Evolutionary conservation across 1,140 invertebrate species (phyloP).

Genomic region (Aphelenchoides besseyi): DNA sequence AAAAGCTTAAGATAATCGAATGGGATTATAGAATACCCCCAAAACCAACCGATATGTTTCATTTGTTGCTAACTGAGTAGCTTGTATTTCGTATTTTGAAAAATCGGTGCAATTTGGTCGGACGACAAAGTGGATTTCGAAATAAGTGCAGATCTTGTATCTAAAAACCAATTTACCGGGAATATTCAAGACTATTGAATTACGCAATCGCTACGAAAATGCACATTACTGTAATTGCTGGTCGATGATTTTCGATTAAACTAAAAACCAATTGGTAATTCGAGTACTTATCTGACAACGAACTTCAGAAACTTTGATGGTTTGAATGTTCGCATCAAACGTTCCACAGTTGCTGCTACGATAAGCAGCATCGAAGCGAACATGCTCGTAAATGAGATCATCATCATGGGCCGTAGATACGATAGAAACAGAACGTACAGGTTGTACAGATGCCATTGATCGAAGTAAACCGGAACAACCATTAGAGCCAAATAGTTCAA

Average conservation of each 20-base stretch:
- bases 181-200: too few species aligned
- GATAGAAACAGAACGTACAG: slow-evolving; percentile 55
- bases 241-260: slow-evolving; percentile 52
- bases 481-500: slow-evolving; percentile 59
- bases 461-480: slow-evolving; percentile 61
- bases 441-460: slow-evolving; percentile 46
- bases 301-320: slow-evolving; percentile 47
- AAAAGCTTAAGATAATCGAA: slow-evolving; percentile 43
- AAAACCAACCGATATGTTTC: slow-evolving; percentile 34
- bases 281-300: slow-evolving; percentile 13
- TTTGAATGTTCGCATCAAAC: slow-evolving; percentile 56
- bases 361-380: slow-evolving; percentile 60
- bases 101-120: slow-evolving; percentile 49
- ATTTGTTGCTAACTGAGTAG: slow-evolving; percentile 27
- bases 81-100: slow-evolving; percentile 41
- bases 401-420: slow-evolving; percentile 56
- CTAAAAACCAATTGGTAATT: slow-evolving; percentile 47
- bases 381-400: slow-evolving; percentile 50
- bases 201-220: slow-evolving; percentile 39
- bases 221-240: slow-evolving; percentile 40
- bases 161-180: too few species aligned
- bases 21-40: neutral
- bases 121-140: slow-evolving; percentile 51
- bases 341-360: slow-evolving; percentile 54
- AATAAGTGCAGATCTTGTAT: slow-evolving; percentile 60